Conservation (phyloP, 2,797 vertebrate species). For the Rhynchonycteris naso region DNA sequence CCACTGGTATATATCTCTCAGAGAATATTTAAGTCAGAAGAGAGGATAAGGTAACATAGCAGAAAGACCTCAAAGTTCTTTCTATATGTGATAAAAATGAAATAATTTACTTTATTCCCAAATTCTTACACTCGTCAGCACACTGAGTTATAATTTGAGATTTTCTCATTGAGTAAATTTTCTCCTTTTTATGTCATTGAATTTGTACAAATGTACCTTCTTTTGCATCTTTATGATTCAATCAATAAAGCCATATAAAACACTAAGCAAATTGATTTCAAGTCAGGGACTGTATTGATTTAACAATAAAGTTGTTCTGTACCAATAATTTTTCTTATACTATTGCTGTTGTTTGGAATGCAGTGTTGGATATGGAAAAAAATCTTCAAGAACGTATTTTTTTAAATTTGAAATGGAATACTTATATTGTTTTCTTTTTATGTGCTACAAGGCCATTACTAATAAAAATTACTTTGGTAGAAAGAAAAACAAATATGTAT, state of each 20-base stretch:
- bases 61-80: not conserved
- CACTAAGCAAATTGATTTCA: constrained; percentile 68
- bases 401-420: not conserved
- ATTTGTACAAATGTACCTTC: constrained; percentile 62
- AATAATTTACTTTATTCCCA: constrained; percentile 24
- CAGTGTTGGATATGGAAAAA: not conserved
- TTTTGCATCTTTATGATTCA: constrained; percentile 68
- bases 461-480: constrained; percentile 16
- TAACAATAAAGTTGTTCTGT: constrained; percentile 65
- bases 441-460: not conserved
- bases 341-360: constrained; percentile 39
- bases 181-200: constrained; percentile 60
- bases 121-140: constrained; percentile 39
- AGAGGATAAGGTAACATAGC: not conserved
- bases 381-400: not conserved
- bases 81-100: constrained; percentile 7
- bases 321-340: constrained; percentile 64
- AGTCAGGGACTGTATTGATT: constrained; percentile 72
- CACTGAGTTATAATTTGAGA: not conserved
- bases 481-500: not conserved
- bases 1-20: not conserved
- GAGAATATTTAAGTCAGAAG: constrained; percentile 23
- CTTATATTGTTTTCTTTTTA: not conserved
- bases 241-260: constrained; percentile 72
- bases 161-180: constrained; percentile 28